These are phyloP conservation scores for Homarus americanus DNA, from an alignment of 1,140 invertebrate genomes.

Conservation along the genomic window DNA sequence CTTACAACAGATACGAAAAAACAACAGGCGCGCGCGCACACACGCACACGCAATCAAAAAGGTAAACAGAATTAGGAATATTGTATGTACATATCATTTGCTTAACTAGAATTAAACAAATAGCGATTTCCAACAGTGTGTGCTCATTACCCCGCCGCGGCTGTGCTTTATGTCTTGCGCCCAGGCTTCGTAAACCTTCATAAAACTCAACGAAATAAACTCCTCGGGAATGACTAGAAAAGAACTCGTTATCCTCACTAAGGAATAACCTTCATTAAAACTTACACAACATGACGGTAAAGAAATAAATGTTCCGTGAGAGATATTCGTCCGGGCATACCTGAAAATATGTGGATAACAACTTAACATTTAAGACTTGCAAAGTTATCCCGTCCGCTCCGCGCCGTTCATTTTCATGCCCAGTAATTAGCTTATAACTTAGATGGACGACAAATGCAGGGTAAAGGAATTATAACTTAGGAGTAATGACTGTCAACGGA, in stretches of 20 bases:
- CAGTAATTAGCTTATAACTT: slow-evolving; percentile 21
- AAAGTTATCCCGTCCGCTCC: neutral
- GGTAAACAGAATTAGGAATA: neutral
- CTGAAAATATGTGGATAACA: neutral
- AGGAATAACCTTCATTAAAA: slow-evolving; percentile 14
- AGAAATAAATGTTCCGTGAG: neutral
- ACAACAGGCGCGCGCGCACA: too few species aligned
- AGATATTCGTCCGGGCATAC: neutral
- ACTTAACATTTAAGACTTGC: too few species aligned
- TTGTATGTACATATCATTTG: too few species aligned
- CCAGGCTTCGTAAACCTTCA: neutral
- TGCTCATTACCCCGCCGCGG: neutral
- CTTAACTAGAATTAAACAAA: neutral
- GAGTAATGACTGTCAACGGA: slow-evolving; percentile 20
- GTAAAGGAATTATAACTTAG: slow-evolving; percentile 31
- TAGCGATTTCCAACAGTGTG: neutral
- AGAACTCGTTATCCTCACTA: slow-evolving; percentile 1
- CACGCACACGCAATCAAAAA: too few species aligned
- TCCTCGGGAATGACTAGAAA: neutral
- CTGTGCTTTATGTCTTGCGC: neutral
- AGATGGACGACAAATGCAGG: slow-evolving; percentile 16
- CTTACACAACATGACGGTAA: neutral
- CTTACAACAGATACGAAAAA: too few species aligned
- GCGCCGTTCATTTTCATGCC: slow-evolving; percentile 6
- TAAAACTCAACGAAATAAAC: neutral